phyloP scores from a whole-genome alignment of 2,797 vertebrate species.

The Philypnodon macrostomus region DNA sequence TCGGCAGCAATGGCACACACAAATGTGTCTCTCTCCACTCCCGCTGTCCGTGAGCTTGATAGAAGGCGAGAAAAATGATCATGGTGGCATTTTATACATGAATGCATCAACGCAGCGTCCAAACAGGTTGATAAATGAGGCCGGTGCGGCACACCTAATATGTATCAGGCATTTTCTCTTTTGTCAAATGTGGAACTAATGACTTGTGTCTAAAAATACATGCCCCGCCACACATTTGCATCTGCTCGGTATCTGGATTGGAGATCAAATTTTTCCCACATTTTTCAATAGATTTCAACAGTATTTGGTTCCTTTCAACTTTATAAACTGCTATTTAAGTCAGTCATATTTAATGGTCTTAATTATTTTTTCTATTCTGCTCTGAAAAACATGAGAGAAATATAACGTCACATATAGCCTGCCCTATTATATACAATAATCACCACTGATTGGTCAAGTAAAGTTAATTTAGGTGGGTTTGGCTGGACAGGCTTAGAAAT shows the following conservation, averaged over 20 bases:
- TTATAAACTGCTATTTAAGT: too few relatives aligned
- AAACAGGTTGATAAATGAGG: constrained; percentile 31
- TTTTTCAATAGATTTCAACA: too few relatives aligned
- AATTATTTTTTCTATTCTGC: too few relatives aligned
- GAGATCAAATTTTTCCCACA: neutral
- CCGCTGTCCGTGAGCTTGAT: constrained; percentile 8
- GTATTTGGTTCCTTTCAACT: too few relatives aligned
- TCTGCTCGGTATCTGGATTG: neutral
- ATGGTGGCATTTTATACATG: constrained; percentile 31
- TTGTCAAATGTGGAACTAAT: constrained; percentile 1
- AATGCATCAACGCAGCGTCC: constrained; percentile 6
- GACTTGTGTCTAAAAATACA: neutral
- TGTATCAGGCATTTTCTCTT: constrained; percentile 4
- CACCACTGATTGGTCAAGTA: too few relatives aligned
- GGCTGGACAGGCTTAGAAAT: neutral
- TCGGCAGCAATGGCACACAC: constrained; percentile 17
- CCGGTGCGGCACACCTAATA: neutral
- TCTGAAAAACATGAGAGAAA: too few relatives aligned
- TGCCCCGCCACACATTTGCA: neutral
- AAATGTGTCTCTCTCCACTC: constrained; percentile 17
- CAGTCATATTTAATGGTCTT: too few relatives aligned
- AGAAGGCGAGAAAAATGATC: constrained; percentile 18
- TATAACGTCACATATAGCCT: too few relatives aligned
- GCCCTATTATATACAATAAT: too few relatives aligned
- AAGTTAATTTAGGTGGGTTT: too few relatives aligned